Evolutionary conservation across 2,797 vertebrate genomes (phyloP).

Genomic region (Lagorchestes hirsutus): DNA sequence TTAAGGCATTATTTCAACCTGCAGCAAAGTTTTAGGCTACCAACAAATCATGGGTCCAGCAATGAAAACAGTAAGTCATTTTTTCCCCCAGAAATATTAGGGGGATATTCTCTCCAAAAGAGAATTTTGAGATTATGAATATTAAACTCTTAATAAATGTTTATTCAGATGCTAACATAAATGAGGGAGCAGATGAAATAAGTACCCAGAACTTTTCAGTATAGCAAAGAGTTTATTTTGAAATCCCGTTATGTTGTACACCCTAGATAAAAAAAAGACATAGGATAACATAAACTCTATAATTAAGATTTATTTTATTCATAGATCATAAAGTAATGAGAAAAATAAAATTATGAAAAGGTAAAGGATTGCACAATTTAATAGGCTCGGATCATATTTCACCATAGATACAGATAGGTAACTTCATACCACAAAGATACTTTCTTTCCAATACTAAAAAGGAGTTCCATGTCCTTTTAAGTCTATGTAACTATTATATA

Average conservation of each 20-base stretch:
- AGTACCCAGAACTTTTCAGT: not conserved
- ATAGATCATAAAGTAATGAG: not conserved
- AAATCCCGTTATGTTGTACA: not conserved
- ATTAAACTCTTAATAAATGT: not conserved
- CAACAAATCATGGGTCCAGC: not conserved
- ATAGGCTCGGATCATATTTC: not conserved
- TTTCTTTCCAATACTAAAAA: not conserved
- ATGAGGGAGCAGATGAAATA: not conserved
- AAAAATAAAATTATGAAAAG: not conserved
- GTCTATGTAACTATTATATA: not conserved
- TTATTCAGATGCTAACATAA: not conserved
- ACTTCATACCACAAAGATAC: not conserved
- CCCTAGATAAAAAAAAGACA: not conserved
- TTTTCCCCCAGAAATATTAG: constrained; percentile 15
- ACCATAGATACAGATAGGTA: not conserved
- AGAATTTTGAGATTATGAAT: not conserved
- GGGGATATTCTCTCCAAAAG: not conserved
- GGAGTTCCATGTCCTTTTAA: not conserved
- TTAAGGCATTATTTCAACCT: not conserved
- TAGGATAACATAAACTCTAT: not conserved
- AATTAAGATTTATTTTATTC: not conserved
- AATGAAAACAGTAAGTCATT: not conserved
- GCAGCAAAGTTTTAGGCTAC: not conserved
- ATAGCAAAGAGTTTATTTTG: not conserved
- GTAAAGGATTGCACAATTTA: not conserved